phyloP scores from a whole-genome alignment of 92 coral and sea anemone genomes.

The Zoanthus sansibaricus region DNA sequence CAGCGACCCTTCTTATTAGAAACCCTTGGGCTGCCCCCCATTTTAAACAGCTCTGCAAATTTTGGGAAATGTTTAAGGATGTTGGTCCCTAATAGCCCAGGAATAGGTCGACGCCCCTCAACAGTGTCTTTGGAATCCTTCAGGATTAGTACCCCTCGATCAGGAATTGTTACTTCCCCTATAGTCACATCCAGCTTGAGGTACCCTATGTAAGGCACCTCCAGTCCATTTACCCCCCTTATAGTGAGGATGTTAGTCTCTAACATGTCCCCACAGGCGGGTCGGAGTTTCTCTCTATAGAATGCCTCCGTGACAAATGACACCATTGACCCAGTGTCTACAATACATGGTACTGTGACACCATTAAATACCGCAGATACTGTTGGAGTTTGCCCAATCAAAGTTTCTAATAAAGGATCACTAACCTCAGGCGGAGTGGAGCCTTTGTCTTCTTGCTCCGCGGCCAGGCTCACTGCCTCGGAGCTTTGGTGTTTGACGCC shows the following conservation, averaged over 20 bases:
- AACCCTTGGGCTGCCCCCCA: neutral
- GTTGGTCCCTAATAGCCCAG: conserved; percentile 68
- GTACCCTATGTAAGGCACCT: conserved; percentile 73
- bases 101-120: conserved; percentile 35
- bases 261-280: conserved; percentile 37
- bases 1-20: neutral
- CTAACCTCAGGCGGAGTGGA: conserved; percentile 7
- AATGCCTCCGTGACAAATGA: conserved; percentile 58
- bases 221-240: conserved; percentile 69
- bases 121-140: conserved; percentile 45
- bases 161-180: conserved; percentile 57
- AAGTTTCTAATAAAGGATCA: neutral
- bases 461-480: conserved; percentile 60
- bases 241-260: conserved; percentile 43
- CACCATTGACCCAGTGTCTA: conserved; percentile 67
- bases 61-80: conserved; percentile 64
- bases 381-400: conserved; percentile 1
- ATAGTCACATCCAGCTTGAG: conserved; percentile 55
- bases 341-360: neutral
- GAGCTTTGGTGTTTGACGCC: conserved; percentile 51
- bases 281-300: conserved; percentile 50
- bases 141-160: conserved; percentile 59
- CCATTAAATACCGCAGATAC: neutral
- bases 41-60: conserved; percentile 45
- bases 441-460: conserved; percentile 54